phyloP scores from a whole-genome alignment of 2,888 invertebrate species.

The Thecocarcelia acutangulata region DNA sequence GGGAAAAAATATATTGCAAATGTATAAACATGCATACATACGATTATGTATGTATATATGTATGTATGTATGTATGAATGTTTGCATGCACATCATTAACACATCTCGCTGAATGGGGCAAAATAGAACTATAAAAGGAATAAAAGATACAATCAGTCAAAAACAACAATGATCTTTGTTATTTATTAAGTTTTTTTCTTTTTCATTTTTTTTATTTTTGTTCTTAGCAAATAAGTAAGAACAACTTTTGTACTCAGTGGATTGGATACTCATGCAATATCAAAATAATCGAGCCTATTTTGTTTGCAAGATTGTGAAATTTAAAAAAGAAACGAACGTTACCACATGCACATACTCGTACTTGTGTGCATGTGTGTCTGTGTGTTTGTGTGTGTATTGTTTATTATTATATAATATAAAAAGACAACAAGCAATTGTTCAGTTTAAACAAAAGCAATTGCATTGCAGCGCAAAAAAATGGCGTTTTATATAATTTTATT shows the following conservation, averaged over 20 bases:
- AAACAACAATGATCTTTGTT: slow-evolving; percentile 55
- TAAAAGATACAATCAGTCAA: slow-evolving; percentile 10
- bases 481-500: slow-evolving; percentile 60
- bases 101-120: slow-evolving; percentile 2
- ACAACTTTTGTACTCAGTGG: slow-evolving; percentile 7
- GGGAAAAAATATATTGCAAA: slow-evolving; percentile 2
- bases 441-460: slow-evolving; percentile 33
- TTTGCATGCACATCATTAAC: neutral
- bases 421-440: slow-evolving; percentile 19
- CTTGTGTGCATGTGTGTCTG: neutral
- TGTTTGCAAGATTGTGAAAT: slow-evolving; percentile 34
- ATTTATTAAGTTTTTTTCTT: neutral
- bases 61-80: too few species aligned
- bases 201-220: neutral
- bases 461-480: slow-evolving; percentile 54
- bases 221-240: slow-evolving; percentile 10
- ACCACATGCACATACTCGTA: neutral
- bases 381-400: neutral
- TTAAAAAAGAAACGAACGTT: slow-evolving; percentile 3
- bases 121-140: slow-evolving; percentile 30
- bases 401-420: slow-evolving; percentile 56
- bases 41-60: too few species aligned
- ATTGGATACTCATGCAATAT: slow-evolving; percentile 25
- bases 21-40: neutral
- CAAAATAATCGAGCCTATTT: slow-evolving; percentile 50